Conservation (phyloP, 2,797 vertebrate genomes). For the Periophthalmus magnuspinnatus region DNA sequence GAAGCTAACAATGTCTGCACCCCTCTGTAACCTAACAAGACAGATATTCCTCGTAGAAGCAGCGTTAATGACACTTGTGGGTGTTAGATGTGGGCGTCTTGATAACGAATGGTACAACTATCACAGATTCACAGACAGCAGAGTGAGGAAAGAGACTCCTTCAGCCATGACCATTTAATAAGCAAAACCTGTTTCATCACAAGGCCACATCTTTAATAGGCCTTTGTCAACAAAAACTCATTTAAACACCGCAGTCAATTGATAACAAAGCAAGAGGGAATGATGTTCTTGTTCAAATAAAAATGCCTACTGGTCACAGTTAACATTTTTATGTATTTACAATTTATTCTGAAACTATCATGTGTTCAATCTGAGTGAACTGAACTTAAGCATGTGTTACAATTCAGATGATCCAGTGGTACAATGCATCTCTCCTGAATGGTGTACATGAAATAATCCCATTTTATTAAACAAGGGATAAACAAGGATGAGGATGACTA, state of each 20-base stretch:
- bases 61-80: conserved; percentile 41
- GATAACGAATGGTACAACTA: conserved; percentile 60
- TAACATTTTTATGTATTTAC: no score
- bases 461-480: background rate
- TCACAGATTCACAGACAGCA: conserved; percentile 48
- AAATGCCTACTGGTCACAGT: background rate
- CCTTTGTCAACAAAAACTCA: conserved; percentile 51
- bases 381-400: no score
- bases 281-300: conserved; percentile 8
- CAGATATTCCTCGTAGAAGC: conserved; percentile 45
- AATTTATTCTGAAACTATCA: no score
- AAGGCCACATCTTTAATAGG: conserved; percentile 33
- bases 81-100: conserved; percentile 54
- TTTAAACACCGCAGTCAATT: conserved; percentile 32
- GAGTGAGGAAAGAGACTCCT: conserved; percentile 41
- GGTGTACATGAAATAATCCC: background rate
- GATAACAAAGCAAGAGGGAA: conserved; percentile 19
- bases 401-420: no score
- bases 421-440: background rate
- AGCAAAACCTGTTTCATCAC: conserved; percentile 54
- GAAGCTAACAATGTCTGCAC: conserved; percentile 7
- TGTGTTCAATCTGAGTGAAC: no score
- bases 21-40: conserved; percentile 28
- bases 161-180: conserved; percentile 51
- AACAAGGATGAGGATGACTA: background rate